phyloP scores from a whole-genome alignment of 1,140 invertebrate genomes.

The Micrasema longulum region DNA sequence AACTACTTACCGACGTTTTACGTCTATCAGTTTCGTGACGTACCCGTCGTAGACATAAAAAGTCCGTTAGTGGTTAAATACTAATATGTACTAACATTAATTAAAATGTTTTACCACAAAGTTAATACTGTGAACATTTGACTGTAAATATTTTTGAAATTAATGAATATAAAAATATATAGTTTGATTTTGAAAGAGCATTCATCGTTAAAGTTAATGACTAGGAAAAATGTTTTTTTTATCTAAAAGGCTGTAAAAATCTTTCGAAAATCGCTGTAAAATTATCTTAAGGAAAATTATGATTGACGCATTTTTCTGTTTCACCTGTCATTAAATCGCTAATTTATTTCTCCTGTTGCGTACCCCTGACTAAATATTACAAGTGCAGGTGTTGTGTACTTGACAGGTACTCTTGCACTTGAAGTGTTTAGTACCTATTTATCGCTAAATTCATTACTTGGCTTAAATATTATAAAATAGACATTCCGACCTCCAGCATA shows the following conservation, averaged over 20 bases:
- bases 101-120: too few species aligned
- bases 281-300: not conserved
- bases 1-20: too few species aligned
- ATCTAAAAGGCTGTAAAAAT: not conserved
- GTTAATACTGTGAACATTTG: too few species aligned
- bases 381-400: slow-evolving; percentile 28
- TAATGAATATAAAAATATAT: too few species aligned
- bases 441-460: not conserved
- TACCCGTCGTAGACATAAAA: too few species aligned
- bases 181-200: not conserved
- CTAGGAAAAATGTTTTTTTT: not conserved
- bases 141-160: too few species aligned
- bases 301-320: not conserved
- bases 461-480: not conserved
- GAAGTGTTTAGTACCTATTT: slow-evolving; percentile 4
- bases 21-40: too few species aligned
- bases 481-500: not conserved
- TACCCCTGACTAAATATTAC: not conserved
- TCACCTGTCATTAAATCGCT: not conserved
- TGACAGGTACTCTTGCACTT: slow-evolving; percentile 28
- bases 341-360: too few species aligned
- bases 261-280: not conserved
- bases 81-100: too few species aligned
- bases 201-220: not conserved
- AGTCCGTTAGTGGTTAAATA: too few species aligned